Percentiles rank a stretch among this genome's conserved stretches.
These are phyloP conservation scores for Microtus pennsylvanicus DNA, from an alignment of 2,113 vertebrate genomes.

Conservation along the genomic window DNA sequence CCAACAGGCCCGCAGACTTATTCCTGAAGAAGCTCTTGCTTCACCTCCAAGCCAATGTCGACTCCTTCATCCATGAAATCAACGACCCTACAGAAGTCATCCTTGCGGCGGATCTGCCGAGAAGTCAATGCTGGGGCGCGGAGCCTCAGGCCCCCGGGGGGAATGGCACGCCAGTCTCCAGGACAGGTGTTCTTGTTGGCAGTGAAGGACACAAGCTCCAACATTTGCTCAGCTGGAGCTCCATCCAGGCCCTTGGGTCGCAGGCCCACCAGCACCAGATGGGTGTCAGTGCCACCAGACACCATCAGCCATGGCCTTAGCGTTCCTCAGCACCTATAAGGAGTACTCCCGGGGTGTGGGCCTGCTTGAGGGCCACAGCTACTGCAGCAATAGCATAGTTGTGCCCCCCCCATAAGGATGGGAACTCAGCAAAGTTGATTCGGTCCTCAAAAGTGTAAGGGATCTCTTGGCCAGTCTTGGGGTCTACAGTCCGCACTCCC, in stretches of 20 bases:
- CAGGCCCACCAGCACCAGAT: slow-evolving; percentile 89
- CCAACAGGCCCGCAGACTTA: neutral
- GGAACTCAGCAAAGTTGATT: slow-evolving; percentile 97
- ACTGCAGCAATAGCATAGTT: slow-evolving; percentile 96
- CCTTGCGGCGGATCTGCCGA: slow-evolving; percentile 91
- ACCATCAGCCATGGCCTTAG: slow-evolving; percentile 95
- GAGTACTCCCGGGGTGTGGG: slow-evolving; percentile 90
- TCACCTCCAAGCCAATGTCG: slow-evolving; percentile 93
- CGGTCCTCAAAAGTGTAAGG: slow-evolving; percentile 94
- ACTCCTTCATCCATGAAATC: slow-evolving; percentile 96
- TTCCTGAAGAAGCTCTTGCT: slow-evolving; percentile 72
- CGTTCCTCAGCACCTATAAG: slow-evolving; percentile 92
- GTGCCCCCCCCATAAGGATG: slow-evolving; percentile 94
- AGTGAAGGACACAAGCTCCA: slow-evolving; percentile 96
- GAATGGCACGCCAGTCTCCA: slow-evolving; percentile 92
- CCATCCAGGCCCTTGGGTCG: slow-evolving; percentile 96
- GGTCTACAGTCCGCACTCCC: slow-evolving; percentile 92
- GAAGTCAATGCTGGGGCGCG: slow-evolving; percentile 96
- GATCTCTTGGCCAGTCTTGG: slow-evolving; percentile 92
- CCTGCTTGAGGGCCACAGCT: slow-evolving; percentile 96
- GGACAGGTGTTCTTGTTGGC: slow-evolving; percentile 98
- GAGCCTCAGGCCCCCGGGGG: slow-evolving; percentile 94
- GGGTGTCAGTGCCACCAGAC: slow-evolving; percentile 91
- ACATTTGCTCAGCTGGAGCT: slow-evolving; percentile 92
- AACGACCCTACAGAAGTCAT: slow-evolving; percentile 94